Percentiles rank a stretch among this genome's conserved stretches.
Conservation (phyloP, 2,888 invertebrate species). For the Lingula anatina region DNA sequence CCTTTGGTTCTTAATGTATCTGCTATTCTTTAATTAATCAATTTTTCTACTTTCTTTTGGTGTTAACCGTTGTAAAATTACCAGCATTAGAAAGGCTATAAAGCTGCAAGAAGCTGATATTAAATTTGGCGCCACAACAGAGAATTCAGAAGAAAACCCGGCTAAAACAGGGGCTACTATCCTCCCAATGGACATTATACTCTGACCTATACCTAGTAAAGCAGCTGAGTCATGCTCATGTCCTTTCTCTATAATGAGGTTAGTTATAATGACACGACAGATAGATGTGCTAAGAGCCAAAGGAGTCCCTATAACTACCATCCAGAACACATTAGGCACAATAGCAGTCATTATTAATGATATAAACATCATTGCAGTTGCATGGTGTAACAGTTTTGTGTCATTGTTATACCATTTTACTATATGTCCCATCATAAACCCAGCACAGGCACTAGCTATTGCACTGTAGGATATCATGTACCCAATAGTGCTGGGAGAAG, state of each 20-base stretch:
- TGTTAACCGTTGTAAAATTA: too few species aligned
- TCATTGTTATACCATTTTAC: slow-evolving; percentile 29
- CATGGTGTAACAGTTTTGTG: slow-evolving; percentile 25
- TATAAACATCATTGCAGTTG: slow-evolving; percentile 23
- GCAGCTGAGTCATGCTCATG: slow-evolving; percentile 32
- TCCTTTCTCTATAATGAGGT: slow-evolving; percentile 36
- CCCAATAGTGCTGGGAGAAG: slow-evolving; percentile 36
- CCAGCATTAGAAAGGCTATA: too few species aligned
- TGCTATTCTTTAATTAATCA: too few species aligned
- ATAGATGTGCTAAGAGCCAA: slow-evolving; percentile 40
- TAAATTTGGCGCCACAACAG: too few species aligned
- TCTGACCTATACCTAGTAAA: slow-evolving; percentile 47
- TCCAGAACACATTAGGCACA: slow-evolving; percentile 24
- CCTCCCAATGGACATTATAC: slow-evolving; percentile 43
- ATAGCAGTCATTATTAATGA: slow-evolving; percentile 16
- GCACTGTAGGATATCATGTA: slow-evolving; percentile 47
- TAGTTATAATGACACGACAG: slow-evolving; percentile 35
- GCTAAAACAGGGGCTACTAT: slow-evolving; percentile 47
- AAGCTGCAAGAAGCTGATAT: too few species aligned
- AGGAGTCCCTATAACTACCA: slow-evolving; percentile 30
- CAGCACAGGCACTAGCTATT: slow-evolving; percentile 35
- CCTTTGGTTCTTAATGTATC: too few species aligned
- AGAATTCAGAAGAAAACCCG: slow-evolving; percentile 40
- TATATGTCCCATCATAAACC: slow-evolving; percentile 38
- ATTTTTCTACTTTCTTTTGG: too few species aligned